A percentile compares a stretch with the other conserved stretches of the same genome.
phyloP scores from a whole-genome alignment of 1,140 invertebrate genomes.

The Parasteatoda tepidariorum region DNA sequence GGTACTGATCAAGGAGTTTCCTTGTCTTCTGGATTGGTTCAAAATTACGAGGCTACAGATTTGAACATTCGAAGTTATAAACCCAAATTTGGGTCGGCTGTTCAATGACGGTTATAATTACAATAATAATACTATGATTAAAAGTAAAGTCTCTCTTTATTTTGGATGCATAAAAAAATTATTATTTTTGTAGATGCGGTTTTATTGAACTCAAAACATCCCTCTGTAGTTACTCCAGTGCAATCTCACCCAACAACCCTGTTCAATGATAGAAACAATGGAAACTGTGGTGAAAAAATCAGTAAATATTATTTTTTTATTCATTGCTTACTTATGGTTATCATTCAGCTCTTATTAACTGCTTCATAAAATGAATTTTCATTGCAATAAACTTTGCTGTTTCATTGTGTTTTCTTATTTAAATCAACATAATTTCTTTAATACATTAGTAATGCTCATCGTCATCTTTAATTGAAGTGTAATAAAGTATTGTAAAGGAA shows the following conservation, averaged over 20 bases:
- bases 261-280: background rate
- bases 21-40: too few species aligned
- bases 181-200: constrained; percentile 4
- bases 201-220: constrained; percentile 8
- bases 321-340: too few species aligned
- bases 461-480: background rate
- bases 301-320: constrained; percentile 11
- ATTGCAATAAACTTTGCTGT: background rate
- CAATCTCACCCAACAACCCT: background rate
- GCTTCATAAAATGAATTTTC: background rate
- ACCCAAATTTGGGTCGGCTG: too few species aligned
- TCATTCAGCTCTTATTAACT: too few species aligned
- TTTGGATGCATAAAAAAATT: too few species aligned
- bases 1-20: too few species aligned
- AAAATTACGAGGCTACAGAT: too few species aligned
- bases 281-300: constrained; percentile 48
- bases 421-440: background rate
- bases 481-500: too few species aligned
- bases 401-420: background rate
- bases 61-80: too few species aligned
- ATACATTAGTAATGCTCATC: background rate
- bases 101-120: too few species aligned
- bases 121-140: too few species aligned
- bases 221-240: background rate
- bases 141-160: too few species aligned